These are phyloP conservation scores for Corynorhinus townsendii DNA, from an alignment of 2,113 vertebrate species.

Conservation along the genomic window DNA sequence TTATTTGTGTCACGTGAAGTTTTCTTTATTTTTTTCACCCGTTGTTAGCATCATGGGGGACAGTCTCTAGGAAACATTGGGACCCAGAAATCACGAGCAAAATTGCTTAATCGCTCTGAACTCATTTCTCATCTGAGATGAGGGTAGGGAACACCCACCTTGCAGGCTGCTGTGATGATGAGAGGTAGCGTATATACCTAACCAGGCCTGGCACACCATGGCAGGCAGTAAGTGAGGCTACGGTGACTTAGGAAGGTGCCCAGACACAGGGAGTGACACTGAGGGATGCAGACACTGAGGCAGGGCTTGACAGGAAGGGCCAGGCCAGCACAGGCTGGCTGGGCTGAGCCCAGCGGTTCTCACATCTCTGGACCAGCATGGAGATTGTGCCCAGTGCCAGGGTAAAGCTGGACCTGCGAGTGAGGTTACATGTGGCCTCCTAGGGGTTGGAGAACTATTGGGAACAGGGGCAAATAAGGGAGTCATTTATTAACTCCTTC, in stretches of 20 bases:
- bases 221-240: not conserved
- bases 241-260: not conserved
- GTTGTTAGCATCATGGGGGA: not conserved
- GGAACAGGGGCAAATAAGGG: not conserved
- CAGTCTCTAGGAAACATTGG: not conserved
- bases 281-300: not conserved
- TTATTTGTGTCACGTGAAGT: not conserved
- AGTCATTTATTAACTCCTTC: not conserved
- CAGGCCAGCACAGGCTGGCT: no score
- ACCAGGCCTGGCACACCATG: not conserved
- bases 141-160: not conserved
- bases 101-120: not conserved
- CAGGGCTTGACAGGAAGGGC: not conserved
- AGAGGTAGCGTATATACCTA: fast-evolving
- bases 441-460: not conserved
- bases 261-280: not conserved
- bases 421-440: not conserved
- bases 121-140: not conserved
- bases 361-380: fast-evolving
- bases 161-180: not conserved
- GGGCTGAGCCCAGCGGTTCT: not conserved
- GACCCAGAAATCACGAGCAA: not conserved
- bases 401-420: not conserved
- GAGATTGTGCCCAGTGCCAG: not conserved
- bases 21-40: not conserved